Evolutionary conservation across 2,888 invertebrate genomes (phyloP).

Genomic region (Phaedon cochleariae): DNA sequence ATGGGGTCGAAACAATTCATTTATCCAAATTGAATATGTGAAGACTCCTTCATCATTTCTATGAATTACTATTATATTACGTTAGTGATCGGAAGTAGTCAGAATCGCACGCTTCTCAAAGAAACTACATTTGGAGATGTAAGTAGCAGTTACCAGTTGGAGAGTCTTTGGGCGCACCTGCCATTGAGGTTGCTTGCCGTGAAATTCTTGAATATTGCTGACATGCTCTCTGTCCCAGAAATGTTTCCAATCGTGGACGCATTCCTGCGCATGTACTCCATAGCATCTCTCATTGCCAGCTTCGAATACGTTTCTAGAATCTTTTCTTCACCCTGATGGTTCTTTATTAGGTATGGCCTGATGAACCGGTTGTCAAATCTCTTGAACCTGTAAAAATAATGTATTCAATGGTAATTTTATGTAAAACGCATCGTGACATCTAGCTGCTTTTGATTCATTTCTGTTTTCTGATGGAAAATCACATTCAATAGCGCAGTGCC

Average conservation of each 20-base stretch:
- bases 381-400: slow-evolving; percentile 74
- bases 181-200: slow-evolving; percentile 84
- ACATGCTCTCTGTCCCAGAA: slow-evolving; percentile 89
- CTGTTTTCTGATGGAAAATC: too few species aligned
- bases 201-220: slow-evolving; percentile 89
- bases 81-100: too few species aligned
- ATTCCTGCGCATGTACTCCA: slow-evolving; percentile 89
- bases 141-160: slow-evolving; percentile 50
- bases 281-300: slow-evolving; percentile 91
- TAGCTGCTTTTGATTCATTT: too few species aligned
- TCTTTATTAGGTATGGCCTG: slow-evolving; percentile 84
- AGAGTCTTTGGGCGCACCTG: slow-evolving; percentile 73
- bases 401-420: too few species aligned
- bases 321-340: slow-evolving; percentile 89
- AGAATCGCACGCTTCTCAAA: too few species aligned
- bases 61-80: too few species aligned
- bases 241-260: slow-evolving; percentile 88
- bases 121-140: too few species aligned
- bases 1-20: too few species aligned
- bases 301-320: slow-evolving; percentile 94
- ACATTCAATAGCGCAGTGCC: too few species aligned
- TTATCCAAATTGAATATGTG: too few species aligned
- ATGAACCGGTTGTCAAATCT: slow-evolving; percentile 94
- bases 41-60: too few species aligned
- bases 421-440: too few species aligned